Evolutionary conservation across 2,113 vertebrate species (phyloP).

Genomic region (Nothoprocta perdicaria): DNA sequence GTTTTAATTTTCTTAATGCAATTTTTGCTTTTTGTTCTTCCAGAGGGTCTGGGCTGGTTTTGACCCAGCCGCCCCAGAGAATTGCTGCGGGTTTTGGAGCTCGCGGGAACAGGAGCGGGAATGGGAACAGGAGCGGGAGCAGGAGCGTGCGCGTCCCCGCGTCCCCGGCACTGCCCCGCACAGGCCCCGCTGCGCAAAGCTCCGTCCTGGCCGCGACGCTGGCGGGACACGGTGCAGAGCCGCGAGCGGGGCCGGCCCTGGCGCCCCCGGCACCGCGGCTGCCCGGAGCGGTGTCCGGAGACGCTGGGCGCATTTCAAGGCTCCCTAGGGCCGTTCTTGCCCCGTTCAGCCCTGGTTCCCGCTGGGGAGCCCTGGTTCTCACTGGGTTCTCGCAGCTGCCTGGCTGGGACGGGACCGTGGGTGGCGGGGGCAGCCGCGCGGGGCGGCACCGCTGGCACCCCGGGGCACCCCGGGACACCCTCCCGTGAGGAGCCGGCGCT

Average conservation of each 20-base stretch:
- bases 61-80: constrained; percentile 39
- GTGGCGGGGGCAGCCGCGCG: too few species aligned
- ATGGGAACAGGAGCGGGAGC: too few species aligned
- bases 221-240: too few species aligned
- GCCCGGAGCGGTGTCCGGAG: background rate
- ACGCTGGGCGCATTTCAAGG: rapidly evolving
- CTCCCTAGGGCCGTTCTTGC: background rate
- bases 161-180: too few species aligned
- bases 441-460: too few species aligned
- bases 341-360: background rate
- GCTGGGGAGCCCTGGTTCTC: too few species aligned
- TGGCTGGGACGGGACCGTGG: too few species aligned
- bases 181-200: background rate
- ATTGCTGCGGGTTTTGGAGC: background rate
- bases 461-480: too few species aligned
- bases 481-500: background rate
- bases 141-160: too few species aligned
- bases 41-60: constrained; percentile 29
- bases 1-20: constrained; percentile 74
- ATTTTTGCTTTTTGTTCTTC: constrained; percentile 65
- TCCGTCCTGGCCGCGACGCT: background rate
- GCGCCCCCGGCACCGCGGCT: background rate
- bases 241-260: background rate
- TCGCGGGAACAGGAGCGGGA: too few species aligned
- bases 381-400: too few species aligned